Conservation (phyloP, 2,888 invertebrate species). For the Aspidiotus rigidus region DNA sequence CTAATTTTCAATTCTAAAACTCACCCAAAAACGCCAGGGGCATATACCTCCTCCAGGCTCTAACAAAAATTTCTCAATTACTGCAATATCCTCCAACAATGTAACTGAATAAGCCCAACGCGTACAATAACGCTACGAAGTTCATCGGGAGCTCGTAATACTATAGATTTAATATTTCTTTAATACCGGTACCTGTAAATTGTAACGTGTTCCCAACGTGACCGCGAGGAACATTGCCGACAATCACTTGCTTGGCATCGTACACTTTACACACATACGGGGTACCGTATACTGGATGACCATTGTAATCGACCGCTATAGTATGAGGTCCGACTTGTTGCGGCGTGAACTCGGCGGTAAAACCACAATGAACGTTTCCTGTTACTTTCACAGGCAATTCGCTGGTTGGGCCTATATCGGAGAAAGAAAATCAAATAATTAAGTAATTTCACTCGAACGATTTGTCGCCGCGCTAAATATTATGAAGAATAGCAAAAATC, state of each 20-base stretch:
- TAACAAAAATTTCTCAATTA: too few species aligned
- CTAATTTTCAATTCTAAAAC: too few species aligned
- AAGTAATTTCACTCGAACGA: not conserved
- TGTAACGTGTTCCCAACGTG: conserved; percentile 85
- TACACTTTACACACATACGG: conserved; percentile 86
- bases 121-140: too few species aligned
- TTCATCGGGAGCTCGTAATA: not conserved
- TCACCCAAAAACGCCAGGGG: too few species aligned
- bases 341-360: conserved; percentile 86
- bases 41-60: too few species aligned
- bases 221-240: conserved; percentile 69
- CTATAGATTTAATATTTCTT: not conserved
- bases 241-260: conserved; percentile 78
- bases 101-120: too few species aligned
- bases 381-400: conserved; percentile 82
- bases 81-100: too few species aligned
- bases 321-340: conserved; percentile 86
- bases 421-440: not conserved
- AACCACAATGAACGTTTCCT: conserved; percentile 76
- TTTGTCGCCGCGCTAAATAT: not conserved
- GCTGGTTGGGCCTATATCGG: conserved; percentile 60
- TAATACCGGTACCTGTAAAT: conserved; percentile 58
- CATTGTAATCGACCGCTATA: conserved; percentile 83
- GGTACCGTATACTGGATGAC: conserved; percentile 76
- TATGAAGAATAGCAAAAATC: not conserved